Evolutionary conservation across 2,113 vertebrate genomes (phyloP).

Genomic region (Chloropsis hardwickii): DNA sequence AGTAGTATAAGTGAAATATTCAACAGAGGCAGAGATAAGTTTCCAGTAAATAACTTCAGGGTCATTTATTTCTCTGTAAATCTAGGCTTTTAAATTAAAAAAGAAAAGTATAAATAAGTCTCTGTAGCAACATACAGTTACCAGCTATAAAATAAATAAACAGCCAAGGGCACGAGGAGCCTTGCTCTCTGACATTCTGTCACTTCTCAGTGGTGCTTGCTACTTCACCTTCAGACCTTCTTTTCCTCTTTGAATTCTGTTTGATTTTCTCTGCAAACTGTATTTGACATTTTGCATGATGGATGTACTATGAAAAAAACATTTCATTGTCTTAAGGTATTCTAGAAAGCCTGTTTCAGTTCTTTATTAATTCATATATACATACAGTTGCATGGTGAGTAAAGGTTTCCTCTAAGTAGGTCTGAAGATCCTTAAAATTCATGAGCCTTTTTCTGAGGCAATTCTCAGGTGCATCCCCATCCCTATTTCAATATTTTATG

Average conservation of each 20-base stretch:
- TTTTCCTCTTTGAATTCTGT: conserved; percentile 5
- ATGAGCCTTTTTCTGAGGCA: neutral
- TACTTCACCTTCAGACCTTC: conserved; percentile 21
- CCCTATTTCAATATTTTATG: conserved; percentile 24
- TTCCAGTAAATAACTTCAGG: neutral
- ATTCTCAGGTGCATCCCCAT: neutral
- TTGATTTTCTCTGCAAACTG: conserved; percentile 14
- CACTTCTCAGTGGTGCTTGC: neutral
- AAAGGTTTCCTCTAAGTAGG: neutral
- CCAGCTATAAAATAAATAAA: conserved; percentile 15
- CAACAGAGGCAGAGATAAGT: neutral
- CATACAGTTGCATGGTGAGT: neutral
- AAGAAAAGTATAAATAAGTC: neutral
- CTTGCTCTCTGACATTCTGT: conserved; percentile 21
- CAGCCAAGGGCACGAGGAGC: neutral
- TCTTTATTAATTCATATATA: neutral
- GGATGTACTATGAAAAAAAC: neutral
- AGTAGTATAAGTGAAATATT: neutral
- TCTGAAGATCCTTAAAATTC: conserved; percentile 47
- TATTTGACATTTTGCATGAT: neutral
- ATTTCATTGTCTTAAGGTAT: neutral
- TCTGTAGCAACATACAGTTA: neutral
- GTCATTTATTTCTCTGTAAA: neutral
- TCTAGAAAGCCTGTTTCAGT: neutral
- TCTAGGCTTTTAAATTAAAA: neutral